Conservation (phyloP, 2,113 vertebrate genomes). For the Procavia capensis region DNA sequence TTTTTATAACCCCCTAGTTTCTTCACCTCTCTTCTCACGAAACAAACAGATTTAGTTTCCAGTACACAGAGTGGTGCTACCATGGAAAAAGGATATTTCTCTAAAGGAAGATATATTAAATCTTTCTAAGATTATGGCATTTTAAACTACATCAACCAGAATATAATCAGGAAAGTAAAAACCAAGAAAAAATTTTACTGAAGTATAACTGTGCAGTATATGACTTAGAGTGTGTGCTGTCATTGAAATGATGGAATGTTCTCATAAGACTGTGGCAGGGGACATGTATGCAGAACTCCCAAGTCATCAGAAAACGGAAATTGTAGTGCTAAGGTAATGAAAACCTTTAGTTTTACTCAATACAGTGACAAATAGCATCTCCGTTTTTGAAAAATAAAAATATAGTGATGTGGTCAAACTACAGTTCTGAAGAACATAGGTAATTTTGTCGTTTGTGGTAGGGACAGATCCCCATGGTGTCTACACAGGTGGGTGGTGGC, state of each 20-base stretch:
- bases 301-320: not conserved
- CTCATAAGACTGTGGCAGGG: not conserved
- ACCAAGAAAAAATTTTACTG: not conserved
- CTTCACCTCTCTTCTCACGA: constrained; percentile 15
- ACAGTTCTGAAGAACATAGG: not conserved
- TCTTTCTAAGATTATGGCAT: not conserved
- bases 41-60: constrained; percentile 61
- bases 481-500: not conserved
- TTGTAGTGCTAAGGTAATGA: not conserved
- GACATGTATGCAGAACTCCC: not conserved
- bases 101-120: not conserved
- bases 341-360: constrained; percentile 12
- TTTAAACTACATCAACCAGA: not conserved
- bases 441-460: not conserved
- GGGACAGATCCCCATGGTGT: not conserved
- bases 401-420: not conserved
- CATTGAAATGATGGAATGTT: not conserved
- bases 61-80: not conserved
- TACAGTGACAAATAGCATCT: not conserved
- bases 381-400: not conserved
- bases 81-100: not conserved
- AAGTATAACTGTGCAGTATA: not conserved
- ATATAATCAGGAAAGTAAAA: not conserved
- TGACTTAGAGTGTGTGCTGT: not conserved
- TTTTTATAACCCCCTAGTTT: constrained; percentile 6